Evolutionary conservation across 2,113 vertebrate genomes (phyloP).

Genomic region (Physeter macrocephalus): DNA sequence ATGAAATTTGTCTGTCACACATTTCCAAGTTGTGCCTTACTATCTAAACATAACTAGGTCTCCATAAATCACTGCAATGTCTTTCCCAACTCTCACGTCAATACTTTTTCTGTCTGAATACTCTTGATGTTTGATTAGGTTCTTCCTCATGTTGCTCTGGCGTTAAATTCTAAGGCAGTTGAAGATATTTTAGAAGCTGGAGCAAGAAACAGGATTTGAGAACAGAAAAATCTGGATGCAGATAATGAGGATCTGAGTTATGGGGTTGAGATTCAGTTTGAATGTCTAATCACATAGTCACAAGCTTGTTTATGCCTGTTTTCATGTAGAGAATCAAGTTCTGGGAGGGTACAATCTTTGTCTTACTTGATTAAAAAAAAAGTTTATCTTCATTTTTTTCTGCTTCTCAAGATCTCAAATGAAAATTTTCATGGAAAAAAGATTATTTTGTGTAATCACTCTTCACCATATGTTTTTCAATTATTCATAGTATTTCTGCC

Average conservation of each 20-base stretch:
- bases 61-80: neutral
- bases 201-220: neutral
- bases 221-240: neutral
- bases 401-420: neutral
- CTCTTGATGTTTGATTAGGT: neutral
- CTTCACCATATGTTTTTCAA: neutral
- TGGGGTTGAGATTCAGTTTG: neutral
- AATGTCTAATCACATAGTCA: neutral
- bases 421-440: neutral
- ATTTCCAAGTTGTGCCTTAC: neutral
- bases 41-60: neutral
- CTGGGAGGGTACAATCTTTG: neutral
- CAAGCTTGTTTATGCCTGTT: neutral
- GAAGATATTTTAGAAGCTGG: neutral
- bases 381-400: neutral
- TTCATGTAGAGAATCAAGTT: neutral
- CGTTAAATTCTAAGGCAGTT: neutral
- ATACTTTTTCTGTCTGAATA: neutral
- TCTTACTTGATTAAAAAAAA: neutral
- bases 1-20: neutral
- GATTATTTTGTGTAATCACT: neutral
- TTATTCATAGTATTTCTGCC: slow-evolving; percentile 30
- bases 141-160: neutral
- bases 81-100: neutral
- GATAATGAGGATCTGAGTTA: neutral